A percentile compares a stretch with the other conserved stretches of the same genome.
Evolutionary conservation across 2,888 invertebrate species (phyloP).

Genomic region (Drosophila nigricruria): DNA sequence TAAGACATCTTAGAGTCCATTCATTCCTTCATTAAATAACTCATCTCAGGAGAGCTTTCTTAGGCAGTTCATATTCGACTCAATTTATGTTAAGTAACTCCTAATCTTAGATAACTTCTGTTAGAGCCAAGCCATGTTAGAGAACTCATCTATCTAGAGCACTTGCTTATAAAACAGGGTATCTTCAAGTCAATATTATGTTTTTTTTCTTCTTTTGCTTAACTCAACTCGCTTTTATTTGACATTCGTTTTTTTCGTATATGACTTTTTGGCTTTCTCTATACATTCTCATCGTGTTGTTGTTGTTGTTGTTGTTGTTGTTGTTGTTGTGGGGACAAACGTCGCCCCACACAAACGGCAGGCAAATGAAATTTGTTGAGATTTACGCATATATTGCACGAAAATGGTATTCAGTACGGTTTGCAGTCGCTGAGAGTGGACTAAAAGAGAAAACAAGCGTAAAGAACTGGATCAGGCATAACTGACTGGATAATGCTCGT

Average conservation of each 20-base stretch:
- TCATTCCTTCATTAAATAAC: not conserved
- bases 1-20: not conserved
- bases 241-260: slow-evolving; percentile 20
- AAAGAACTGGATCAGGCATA: slow-evolving; percentile 19
- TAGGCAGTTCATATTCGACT: too few species aligned
- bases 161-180: slow-evolving; percentile 9
- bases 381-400: slow-evolving; percentile 72
- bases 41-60: too few species aligned
- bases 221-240: slow-evolving; percentile 34
- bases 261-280: slow-evolving; percentile 39
- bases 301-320: slow-evolving; percentile 29
- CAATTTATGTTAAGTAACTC: too few species aligned
- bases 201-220: not conserved
- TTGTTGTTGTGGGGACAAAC: slow-evolving; percentile 26
- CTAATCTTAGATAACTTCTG: not conserved
- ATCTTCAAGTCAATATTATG: not conserved
- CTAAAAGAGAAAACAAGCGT: not conserved
- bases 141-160: too few species aligned
- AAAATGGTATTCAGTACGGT: slow-evolving; percentile 15
- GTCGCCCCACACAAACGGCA: slow-evolving; percentile 29
- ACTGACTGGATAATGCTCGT: not conserved
- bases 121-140: too few species aligned
- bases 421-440: slow-evolving; percentile 1
- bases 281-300: slow-evolving; percentile 31
- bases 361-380: slow-evolving; percentile 63